phyloP scores from a whole-genome alignment of 2,113 vertebrate species.

The Thunnus maccoyii region DNA sequence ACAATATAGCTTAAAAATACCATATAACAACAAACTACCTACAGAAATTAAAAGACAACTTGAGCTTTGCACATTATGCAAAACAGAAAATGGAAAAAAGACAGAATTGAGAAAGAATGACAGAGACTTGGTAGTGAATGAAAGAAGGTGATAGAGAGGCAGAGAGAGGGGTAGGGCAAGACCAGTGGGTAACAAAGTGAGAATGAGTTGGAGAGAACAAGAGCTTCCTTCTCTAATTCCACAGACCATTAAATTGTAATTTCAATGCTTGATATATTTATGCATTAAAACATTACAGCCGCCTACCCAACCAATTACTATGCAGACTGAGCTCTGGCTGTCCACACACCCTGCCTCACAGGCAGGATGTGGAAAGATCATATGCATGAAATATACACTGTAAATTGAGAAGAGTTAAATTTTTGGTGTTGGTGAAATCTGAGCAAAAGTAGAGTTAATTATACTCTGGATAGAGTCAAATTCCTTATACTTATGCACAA shows the following conservation, averaged over 20 bases:
- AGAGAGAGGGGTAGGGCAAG: background rate
- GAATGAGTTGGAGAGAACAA: slow-evolving; percentile 39
- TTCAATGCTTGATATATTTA: slow-evolving; percentile 74
- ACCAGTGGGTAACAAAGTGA: background rate
- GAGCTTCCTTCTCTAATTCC: slow-evolving; percentile 72
- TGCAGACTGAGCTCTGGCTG: slow-evolving; percentile 49
- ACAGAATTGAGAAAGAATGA: background rate
- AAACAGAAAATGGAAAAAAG: background rate
- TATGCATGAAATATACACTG: slow-evolving; percentile 33
- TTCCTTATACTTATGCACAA: too few relatives aligned
- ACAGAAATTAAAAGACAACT: background rate
- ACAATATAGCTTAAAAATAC: background rate
- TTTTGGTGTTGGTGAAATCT: too few relatives aligned
- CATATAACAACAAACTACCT: background rate
- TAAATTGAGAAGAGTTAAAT: background rate
- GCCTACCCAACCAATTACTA: slow-evolving; percentile 66
- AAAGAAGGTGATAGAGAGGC: slow-evolving; percentile 4
- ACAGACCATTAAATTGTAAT: slow-evolving; percentile 77
- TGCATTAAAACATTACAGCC: slow-evolving; percentile 70
- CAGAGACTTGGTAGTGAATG: background rate
- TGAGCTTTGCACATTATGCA: background rate
- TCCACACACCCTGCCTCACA: slow-evolving; percentile 35
- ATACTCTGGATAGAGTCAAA: too few relatives aligned
- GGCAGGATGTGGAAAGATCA: slow-evolving; percentile 33
- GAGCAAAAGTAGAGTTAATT: too few relatives aligned